Evolutionary conservation across 2,113 vertebrate species (phyloP).

Genomic region (Bostrychus sinensis): DNA sequence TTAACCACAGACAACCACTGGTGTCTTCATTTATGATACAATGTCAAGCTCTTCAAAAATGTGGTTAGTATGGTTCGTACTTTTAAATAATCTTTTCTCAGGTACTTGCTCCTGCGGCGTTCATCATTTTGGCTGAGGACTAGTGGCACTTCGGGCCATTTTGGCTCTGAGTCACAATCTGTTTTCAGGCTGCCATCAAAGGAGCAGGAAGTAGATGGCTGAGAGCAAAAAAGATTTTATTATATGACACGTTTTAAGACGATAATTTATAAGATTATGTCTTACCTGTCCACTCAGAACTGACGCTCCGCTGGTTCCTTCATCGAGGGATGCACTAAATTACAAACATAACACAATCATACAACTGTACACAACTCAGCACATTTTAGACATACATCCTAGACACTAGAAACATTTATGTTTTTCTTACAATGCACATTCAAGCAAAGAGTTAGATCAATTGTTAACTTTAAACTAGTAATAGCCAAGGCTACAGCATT

Average conservation of each 20-base stretch:
- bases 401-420: too few species aligned
- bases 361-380: too few species aligned
- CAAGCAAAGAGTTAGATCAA: too few species aligned
- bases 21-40: background rate
- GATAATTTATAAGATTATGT: background rate
- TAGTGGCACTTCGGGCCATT: conserved; percentile 89
- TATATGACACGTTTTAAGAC: too few species aligned
- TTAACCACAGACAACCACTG: background rate
- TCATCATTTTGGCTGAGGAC: conserved; percentile 94
- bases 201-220: conserved; percentile 79
- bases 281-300: conserved; percentile 87
- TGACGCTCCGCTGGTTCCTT: conserved; percentile 85
- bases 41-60: background rate
- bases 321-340: conserved; percentile 87
- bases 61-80: conserved; percentile 64
- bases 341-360: conserved; percentile 27
- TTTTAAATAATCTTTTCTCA: conserved; percentile 96
- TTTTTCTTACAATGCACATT: too few species aligned
- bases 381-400: too few species aligned
- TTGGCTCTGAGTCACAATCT: conserved; percentile 83
- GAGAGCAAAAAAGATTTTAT: background rate
- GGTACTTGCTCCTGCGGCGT: conserved; percentile 91
- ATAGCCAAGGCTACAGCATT: too few species aligned
- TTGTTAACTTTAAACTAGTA: too few species aligned
- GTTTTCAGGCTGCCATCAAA: conserved; percentile 84